phyloP scores from a whole-genome alignment of 2,797 vertebrate genomes.

The Mormyrus hasselquistii region DNA sequence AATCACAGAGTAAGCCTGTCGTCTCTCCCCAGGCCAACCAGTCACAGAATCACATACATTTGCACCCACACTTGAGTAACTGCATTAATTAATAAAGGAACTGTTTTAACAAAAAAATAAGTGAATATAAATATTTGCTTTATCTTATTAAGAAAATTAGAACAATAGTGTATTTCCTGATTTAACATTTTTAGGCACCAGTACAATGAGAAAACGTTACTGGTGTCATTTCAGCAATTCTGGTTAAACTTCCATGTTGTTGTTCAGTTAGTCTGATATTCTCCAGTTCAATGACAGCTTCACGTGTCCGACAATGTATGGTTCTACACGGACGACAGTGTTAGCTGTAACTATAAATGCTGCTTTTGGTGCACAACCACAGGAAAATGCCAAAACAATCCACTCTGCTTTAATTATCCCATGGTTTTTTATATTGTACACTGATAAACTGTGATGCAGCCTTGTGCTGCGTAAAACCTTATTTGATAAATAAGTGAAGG shows the following conservation, averaged over 20 bases:
- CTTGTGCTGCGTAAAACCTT: neutral
- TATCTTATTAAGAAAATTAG: neutral
- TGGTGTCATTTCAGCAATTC: neutral
- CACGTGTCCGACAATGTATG: neutral
- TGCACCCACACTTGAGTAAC: neutral
- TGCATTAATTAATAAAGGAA: neutral
- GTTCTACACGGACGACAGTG: neutral
- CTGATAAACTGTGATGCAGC: neutral
- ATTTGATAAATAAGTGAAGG: neutral
- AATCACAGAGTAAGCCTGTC: constrained; percentile 82
- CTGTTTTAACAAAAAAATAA: neutral
- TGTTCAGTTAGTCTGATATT: neutral
- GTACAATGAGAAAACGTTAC: neutral
- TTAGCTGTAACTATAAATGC: neutral
- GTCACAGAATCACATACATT: neutral
- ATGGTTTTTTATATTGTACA: neutral
- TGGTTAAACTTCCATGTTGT: neutral
- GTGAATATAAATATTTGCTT: neutral
- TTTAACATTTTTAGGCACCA: neutral
- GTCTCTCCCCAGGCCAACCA: neutral
- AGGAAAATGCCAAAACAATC: neutral
- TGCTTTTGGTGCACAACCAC: neutral
- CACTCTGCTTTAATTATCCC: neutral
- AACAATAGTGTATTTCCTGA: neutral
- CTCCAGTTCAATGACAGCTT: neutral